Conservation (phyloP, 2,113 vertebrate genomes). For the Sceloporus tristichus region DNA sequence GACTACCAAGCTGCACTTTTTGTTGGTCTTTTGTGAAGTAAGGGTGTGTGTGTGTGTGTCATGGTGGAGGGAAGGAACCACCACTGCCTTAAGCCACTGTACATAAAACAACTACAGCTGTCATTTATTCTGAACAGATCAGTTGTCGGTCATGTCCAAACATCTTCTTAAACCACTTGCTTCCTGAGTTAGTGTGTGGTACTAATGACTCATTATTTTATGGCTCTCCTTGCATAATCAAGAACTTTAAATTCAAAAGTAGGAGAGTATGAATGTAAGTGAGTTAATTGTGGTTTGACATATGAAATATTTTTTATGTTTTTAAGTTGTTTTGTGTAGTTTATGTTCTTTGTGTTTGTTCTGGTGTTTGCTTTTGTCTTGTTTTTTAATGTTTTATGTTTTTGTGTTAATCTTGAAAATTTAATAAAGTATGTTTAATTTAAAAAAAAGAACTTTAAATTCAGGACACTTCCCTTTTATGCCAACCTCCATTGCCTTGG, state of each 20-base stretch:
- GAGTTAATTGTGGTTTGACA: too few species aligned
- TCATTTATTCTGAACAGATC: constrained; percentile 36
- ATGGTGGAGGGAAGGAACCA: background rate
- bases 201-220: constrained; percentile 38
- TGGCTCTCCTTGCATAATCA: constrained; percentile 19
- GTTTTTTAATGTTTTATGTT: too few species aligned
- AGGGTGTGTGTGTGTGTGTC: too few species aligned
- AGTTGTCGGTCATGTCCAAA: constrained; percentile 30
- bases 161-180: constrained; percentile 26
- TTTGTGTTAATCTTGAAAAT: too few species aligned
- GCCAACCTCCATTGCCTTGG: too few species aligned
- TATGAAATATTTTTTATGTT: too few species aligned
- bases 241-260: background rate
- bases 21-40: constrained; percentile 24
- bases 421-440: too few species aligned
- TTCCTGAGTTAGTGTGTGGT: constrained; percentile 40
- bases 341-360: too few species aligned
- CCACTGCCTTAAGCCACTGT: background rate
- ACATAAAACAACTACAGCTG: constrained; percentile 34
- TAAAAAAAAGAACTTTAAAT: background rate
- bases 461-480: too few species aligned
- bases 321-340: too few species aligned
- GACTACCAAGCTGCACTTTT: constrained; percentile 1
- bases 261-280: too few species aligned
- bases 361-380: too few species aligned